Conservation (phyloP, 2,888 invertebrate species). For the Scaptomyza flava region DNA sequence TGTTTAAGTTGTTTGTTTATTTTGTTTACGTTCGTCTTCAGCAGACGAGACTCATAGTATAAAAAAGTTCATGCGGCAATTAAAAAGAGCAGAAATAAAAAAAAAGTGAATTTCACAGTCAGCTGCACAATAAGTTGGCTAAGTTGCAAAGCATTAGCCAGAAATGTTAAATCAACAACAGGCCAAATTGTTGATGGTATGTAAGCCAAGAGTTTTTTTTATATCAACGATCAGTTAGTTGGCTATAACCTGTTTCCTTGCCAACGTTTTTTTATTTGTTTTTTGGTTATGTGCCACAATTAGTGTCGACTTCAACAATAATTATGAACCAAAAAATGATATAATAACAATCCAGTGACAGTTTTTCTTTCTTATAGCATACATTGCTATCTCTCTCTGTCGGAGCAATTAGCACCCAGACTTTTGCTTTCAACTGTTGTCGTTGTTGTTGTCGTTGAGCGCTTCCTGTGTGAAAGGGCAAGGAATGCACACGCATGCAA, state of each 20-base stretch:
- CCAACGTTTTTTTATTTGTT: constrained; percentile 43
- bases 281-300: constrained; percentile 34
- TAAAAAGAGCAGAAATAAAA: constrained; percentile 31
- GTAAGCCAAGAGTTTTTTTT: constrained; percentile 33
- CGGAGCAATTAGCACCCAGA: constrained; percentile 37
- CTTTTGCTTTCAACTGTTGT: constrained; percentile 50
- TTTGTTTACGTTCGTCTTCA: constrained; percentile 24
- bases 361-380: constrained; percentile 42
- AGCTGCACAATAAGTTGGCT: constrained; percentile 60
- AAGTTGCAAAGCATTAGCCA: constrained; percentile 55
- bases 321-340: constrained; percentile 52
- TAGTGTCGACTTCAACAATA: constrained; percentile 55
- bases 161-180: constrained; percentile 30
- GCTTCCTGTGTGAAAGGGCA: constrained; percentile 66
- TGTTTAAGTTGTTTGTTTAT: constrained; percentile 43
- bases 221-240: constrained; percentile 27
- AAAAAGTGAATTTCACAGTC: constrained; percentile 66
- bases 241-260: constrained; percentile 58
- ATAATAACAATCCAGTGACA: constrained; percentile 56
- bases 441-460: constrained; percentile 25
- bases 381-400: constrained; percentile 12
- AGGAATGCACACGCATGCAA: constrained; percentile 39
- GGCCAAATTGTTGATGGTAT: constrained; percentile 23
- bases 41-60: not conserved
- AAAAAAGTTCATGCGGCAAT: not conserved